These are phyloP conservation scores for Penelope pileata DNA, from an alignment of 2,113 vertebrate genomes.

Conservation along the genomic window DNA sequence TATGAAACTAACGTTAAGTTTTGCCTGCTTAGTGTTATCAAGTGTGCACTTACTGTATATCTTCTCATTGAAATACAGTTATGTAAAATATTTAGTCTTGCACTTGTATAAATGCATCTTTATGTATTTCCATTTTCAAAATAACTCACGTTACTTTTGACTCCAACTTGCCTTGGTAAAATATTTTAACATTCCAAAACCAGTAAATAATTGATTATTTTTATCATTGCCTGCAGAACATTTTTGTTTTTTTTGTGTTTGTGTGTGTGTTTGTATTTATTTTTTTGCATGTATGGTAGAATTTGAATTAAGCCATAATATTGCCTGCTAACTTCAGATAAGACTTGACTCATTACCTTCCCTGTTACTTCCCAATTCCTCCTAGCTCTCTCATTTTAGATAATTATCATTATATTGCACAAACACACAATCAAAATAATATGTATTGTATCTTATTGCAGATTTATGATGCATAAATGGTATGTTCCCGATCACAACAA, in stretches of 20 bases:
- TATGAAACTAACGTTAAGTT: conserved; percentile 74
- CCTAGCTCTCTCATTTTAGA: neutral
- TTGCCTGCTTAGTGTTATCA: conserved; percentile 82
- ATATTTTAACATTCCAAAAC: conserved; percentile 83
- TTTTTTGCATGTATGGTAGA: conserved; percentile 73
- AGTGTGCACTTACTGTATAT: conserved; percentile 95
- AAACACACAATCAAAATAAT: neutral
- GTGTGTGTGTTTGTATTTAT: conserved; percentile 41
- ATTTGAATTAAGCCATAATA: conserved; percentile 60
- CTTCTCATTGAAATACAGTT: conserved; percentile 84
- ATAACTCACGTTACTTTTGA: conserved; percentile 81
- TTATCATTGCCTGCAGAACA: conserved; percentile 79
- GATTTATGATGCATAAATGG: neutral
- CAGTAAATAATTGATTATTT: conserved; percentile 84
- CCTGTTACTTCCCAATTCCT: neutral
- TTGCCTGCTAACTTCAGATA: conserved; percentile 60
- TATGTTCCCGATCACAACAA: neutral
- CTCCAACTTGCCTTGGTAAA: conserved; percentile 81
- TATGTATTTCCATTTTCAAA: conserved; percentile 83
- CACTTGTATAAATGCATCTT: conserved; percentile 88
- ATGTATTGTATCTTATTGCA: neutral
- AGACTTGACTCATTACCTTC: conserved; percentile 15
- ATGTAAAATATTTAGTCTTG: conserved; percentile 86
- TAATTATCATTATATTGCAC: neutral
- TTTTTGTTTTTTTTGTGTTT: conserved; percentile 55